phyloP scores from a whole-genome alignment of 2,888 invertebrate genomes.

The Drosophila infuscata region DNA sequence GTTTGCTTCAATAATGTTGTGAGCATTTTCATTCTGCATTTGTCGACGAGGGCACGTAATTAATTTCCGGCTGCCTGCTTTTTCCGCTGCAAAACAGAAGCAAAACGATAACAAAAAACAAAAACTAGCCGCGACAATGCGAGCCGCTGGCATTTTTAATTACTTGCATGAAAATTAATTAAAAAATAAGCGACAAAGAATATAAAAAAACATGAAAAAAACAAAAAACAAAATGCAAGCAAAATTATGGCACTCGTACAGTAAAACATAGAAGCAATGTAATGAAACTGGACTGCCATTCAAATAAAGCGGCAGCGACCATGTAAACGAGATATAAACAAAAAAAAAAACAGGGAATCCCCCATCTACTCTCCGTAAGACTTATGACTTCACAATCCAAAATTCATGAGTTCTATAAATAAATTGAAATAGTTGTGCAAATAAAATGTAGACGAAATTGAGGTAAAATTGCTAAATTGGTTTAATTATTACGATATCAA shows the following conservation, averaged over 20 bases:
- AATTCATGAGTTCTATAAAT: not conserved
- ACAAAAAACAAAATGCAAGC: not conserved
- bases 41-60: slow-evolving; percentile 58
- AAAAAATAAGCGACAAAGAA: slow-evolving; percentile 42
- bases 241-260: slow-evolving; percentile 22
- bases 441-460: not conserved
- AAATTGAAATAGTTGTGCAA: not conserved
- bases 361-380: not conserved
- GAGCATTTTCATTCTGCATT: slow-evolving; percentile 18
- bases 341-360: not conserved
- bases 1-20: slow-evolving; percentile 2
- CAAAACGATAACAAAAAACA: slow-evolving; percentile 33
- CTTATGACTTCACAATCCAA: not conserved
- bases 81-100: slow-evolving; percentile 47
- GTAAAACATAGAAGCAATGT: slow-evolving; percentile 13
- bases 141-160: slow-evolving; percentile 74
- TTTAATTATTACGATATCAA: slow-evolving; percentile 64
- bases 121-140: slow-evolving; percentile 59
- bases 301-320: not conserved
- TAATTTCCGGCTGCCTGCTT: slow-evolving; percentile 63
- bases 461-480: slow-evolving; percentile 25
- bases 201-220: slow-evolving; percentile 6
- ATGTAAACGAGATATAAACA: not conserved
- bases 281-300: slow-evolving; percentile 5
- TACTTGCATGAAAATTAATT: slow-evolving; percentile 74